Conservation (phyloP, 2,888 invertebrate species). For the Imbricaverruca yamaguchii region DNA sequence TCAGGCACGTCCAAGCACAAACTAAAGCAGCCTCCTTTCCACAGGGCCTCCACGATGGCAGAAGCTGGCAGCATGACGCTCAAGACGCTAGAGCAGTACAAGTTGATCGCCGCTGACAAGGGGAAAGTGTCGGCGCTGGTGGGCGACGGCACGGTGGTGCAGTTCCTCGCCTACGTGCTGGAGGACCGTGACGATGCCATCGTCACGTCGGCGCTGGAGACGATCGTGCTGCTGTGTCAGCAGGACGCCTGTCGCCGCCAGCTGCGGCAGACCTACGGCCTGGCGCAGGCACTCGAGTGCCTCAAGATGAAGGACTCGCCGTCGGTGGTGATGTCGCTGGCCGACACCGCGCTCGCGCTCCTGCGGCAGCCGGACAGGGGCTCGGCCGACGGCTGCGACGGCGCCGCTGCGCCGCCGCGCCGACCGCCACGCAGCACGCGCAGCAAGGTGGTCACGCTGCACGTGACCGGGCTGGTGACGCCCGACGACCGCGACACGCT, state of each 20-base stretch:
- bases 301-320: background rate
- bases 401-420: background rate
- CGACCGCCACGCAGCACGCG: background rate
- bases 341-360: background rate
- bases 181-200: constrained; percentile 33
- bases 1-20: too few relatives aligned
- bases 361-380: background rate
- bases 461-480: constrained; percentile 25
- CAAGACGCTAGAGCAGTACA: background rate
- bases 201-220: constrained; percentile 32
- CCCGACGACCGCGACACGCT: constrained; percentile 29
- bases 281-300: background rate
- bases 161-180: constrained; percentile 35
- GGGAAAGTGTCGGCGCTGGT: background rate
- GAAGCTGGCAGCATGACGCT: background rate
- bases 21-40: too few relatives aligned
- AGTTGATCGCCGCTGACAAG: background rate
- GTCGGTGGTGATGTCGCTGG: background rate
- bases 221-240: constrained; percentile 27
- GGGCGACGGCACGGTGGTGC: constrained; percentile 33
- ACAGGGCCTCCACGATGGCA: background rate
- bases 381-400: background rate
- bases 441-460: constrained; percentile 24
- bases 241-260: background rate
- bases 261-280: background rate